Conservation (phyloP, 1,140 invertebrate genomes). For the Halesus radiatus region DNA sequence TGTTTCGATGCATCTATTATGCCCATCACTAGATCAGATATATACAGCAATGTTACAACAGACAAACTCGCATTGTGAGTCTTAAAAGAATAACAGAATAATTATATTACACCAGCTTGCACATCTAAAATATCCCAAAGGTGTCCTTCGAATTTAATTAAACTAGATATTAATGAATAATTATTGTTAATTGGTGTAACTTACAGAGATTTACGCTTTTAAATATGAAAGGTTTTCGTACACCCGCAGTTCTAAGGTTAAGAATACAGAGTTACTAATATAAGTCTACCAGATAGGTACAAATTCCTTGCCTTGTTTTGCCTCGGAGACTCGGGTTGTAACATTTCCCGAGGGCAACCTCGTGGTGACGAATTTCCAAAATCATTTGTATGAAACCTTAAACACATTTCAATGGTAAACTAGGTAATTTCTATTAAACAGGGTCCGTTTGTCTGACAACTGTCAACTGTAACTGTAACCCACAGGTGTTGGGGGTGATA, state of each 20-base stretch:
- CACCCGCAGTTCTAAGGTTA: slow-evolving; percentile 9
- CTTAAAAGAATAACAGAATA: background rate
- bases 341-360: background rate
- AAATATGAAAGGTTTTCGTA: background rate
- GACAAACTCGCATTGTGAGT: too few species aligned
- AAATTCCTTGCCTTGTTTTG: background rate
- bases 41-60: too few species aligned
- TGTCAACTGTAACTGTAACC: too few species aligned
- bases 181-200: slow-evolving; percentile 1
- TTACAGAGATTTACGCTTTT: background rate
- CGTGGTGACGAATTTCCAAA: background rate
- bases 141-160: background rate
- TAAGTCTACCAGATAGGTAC: background rate
- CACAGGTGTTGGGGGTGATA: too few species aligned
- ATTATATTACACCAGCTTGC: slow-evolving; percentile 4
- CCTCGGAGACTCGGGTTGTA: background rate
- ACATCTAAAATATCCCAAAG: background rate
- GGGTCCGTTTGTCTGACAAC: too few species aligned
- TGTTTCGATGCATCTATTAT: too few species aligned
- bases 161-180: background rate
- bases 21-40: too few species aligned
- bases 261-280: background rate
- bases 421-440: too few species aligned
- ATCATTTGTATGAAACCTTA: slow-evolving; percentile 10
- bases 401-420: slow-evolving; percentile 8